Conservation (phyloP, 2,797 vertebrate species). For the Hephaestus fuliginosus region DNA sequence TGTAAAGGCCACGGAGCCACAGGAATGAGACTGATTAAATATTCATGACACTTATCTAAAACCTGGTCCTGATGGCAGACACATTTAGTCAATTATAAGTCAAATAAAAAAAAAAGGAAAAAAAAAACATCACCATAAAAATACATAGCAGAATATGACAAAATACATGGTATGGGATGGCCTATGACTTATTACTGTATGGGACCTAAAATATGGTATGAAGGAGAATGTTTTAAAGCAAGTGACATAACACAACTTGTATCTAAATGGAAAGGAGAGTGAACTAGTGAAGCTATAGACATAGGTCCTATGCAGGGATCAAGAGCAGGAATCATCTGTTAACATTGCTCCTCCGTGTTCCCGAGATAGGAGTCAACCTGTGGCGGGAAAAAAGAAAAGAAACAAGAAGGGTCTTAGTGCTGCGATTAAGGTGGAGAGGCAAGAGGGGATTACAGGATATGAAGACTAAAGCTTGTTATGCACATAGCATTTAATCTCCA, state of each 20-base stretch:
- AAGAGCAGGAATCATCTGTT: slow-evolving; percentile 86
- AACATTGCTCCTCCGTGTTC: slow-evolving; percentile 86
- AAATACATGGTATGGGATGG: slow-evolving; percentile 65
- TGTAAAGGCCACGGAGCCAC: slow-evolving; percentile 76
- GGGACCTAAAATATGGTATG: slow-evolving; percentile 49
- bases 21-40: slow-evolving; percentile 70
- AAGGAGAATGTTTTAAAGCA: slow-evolving; percentile 65
- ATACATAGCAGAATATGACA: slow-evolving; percentile 71
- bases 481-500: slow-evolving; percentile 31
- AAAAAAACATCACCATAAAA: slow-evolving; percentile 58
- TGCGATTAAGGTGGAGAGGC: slow-evolving; percentile 24
- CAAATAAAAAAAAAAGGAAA: slow-evolving; percentile 24
- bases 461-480: slow-evolving; percentile 61
- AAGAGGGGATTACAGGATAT: slow-evolving; percentile 65
- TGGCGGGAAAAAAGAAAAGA: slow-evolving; percentile 43
- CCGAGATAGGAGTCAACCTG: slow-evolving; percentile 89
- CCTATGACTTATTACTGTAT: slow-evolving; percentile 71
- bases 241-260: slow-evolving; percentile 66
- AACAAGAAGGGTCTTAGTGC: not conserved
- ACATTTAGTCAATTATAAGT: slow-evolving; percentile 54
- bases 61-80: slow-evolving; percentile 66
- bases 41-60: slow-evolving; percentile 62
- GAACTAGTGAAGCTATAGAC: slow-evolving; percentile 87
- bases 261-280: slow-evolving; percentile 69
- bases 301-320: slow-evolving; percentile 89